phyloP scores from a whole-genome alignment of 2,797 vertebrate species.

The Syncerus caffer region DNA sequence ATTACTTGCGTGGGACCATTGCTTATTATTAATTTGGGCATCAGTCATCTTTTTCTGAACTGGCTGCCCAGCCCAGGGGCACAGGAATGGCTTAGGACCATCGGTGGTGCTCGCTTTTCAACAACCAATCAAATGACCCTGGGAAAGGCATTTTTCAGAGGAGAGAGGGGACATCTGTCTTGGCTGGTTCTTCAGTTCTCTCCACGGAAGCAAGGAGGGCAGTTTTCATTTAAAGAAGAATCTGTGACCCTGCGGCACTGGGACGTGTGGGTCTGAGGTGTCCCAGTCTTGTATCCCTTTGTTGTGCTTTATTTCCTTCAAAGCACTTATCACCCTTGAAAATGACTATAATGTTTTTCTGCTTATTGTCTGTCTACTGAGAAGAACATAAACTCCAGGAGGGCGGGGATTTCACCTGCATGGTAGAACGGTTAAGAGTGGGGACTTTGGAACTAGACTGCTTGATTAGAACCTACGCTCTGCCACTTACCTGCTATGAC shows the following conservation, averaged over 20 bases:
- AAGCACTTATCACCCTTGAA: neutral
- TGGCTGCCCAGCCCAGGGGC: neutral
- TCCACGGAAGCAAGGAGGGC: neutral
- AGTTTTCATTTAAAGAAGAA: slow-evolving; percentile 36
- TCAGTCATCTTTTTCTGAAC: slow-evolving; percentile 31
- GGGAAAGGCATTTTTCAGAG: slow-evolving; percentile 50
- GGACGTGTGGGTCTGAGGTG: neutral
- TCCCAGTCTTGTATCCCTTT: neutral
- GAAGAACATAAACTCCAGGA: neutral
- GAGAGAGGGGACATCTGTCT: slow-evolving; percentile 18
- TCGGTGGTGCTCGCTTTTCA: neutral
- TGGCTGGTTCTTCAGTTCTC: neutral
- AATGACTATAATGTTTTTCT: neutral
- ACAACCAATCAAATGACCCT: slow-evolving; percentile 31
- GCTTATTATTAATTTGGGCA: slow-evolving; percentile 61
- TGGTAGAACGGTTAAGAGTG: neutral
- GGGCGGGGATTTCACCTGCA: fast-evolving
- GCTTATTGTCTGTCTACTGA: neutral
- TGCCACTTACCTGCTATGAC: neutral
- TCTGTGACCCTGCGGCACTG: neutral
- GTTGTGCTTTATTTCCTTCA: neutral
- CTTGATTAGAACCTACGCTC: neutral
- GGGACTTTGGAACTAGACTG: neutral
- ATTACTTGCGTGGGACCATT: slow-evolving; percentile 42
- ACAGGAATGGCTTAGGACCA: neutral